Evolutionary conservation across 2,113 vertebrate genomes (phyloP).

Genomic region (Fulica atra): DNA sequence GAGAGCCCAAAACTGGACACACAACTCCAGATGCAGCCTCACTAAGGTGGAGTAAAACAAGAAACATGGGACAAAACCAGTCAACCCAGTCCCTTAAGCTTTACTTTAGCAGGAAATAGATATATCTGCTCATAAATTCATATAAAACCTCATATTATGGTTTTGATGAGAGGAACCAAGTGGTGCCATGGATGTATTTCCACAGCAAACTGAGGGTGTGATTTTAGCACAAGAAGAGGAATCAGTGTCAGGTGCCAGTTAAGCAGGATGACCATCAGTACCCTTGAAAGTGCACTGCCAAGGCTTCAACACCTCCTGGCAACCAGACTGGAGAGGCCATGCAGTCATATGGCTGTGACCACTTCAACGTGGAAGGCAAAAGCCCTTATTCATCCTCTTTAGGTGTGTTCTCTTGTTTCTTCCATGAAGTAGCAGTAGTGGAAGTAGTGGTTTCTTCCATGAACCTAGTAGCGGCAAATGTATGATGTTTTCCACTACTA

Average conservation of each 20-base stretch:
- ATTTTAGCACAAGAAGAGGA: background rate
- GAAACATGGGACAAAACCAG: background rate
- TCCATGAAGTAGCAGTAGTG: background rate
- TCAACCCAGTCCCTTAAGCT: background rate
- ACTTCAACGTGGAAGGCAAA: background rate
- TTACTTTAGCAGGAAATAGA: background rate
- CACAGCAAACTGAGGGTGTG: background rate
- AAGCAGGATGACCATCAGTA: background rate
- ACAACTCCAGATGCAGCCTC: too few relatives aligned
- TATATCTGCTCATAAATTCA: background rate
- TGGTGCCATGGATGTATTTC: background rate
- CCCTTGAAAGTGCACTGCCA: background rate
- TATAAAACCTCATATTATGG: accelerated
- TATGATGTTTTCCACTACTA: background rate
- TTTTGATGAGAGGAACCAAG: background rate
- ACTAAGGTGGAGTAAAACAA: background rate
- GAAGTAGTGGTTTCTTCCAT: background rate
- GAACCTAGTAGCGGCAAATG: background rate
- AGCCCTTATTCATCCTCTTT: background rate
- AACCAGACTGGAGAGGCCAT: background rate
- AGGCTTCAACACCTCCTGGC: background rate
- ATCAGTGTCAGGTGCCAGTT: background rate
- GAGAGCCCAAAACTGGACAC: too few relatives aligned
- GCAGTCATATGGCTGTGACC: background rate
- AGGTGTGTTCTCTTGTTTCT: background rate